Evolutionary conservation across 1,140 invertebrate genomes (phyloP).

Genomic region (Bombus breviceps): DNA sequence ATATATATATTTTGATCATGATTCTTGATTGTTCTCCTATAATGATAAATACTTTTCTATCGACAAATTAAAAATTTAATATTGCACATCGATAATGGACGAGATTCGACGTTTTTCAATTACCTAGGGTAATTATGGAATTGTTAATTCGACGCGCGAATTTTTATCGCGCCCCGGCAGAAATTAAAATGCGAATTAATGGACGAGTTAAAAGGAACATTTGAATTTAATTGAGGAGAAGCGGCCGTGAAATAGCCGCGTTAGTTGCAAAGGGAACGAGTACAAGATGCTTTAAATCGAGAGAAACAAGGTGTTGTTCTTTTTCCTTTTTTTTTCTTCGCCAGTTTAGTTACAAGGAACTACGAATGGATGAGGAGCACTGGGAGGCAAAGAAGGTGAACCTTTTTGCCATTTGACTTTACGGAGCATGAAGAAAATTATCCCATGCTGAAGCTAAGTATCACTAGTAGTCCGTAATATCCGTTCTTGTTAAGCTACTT

Average conservation of each 20-base stretch:
- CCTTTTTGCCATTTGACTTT: conserved; percentile 28
- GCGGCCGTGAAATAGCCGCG: neutral
- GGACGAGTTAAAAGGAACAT: neutral
- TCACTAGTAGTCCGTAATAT: neutral
- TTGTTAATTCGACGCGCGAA: neutral
- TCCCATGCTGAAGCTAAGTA: neutral
- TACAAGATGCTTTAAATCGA: neutral
- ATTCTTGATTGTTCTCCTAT: neutral
- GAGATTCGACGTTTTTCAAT: neutral
- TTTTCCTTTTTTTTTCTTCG: neutral
- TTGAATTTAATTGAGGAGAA: conserved; percentile 25
- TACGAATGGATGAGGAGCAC: neutral
- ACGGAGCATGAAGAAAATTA: conserved; percentile 5
- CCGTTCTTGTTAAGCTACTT: neutral
- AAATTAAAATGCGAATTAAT: conserved; percentile 35
- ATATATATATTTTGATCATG: neutral
- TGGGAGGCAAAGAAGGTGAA: neutral
- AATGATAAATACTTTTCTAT: neutral
- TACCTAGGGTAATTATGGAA: conserved; percentile 5
- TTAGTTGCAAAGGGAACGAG: neutral
- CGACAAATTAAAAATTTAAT: neutral
- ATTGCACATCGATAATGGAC: neutral
- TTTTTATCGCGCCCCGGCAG: neutral
- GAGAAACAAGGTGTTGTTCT: neutral
- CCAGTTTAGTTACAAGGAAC: neutral